Evolutionary conservation across 2,888 invertebrate species (phyloP).

Genomic region (Apodemia hepburni): DNA sequence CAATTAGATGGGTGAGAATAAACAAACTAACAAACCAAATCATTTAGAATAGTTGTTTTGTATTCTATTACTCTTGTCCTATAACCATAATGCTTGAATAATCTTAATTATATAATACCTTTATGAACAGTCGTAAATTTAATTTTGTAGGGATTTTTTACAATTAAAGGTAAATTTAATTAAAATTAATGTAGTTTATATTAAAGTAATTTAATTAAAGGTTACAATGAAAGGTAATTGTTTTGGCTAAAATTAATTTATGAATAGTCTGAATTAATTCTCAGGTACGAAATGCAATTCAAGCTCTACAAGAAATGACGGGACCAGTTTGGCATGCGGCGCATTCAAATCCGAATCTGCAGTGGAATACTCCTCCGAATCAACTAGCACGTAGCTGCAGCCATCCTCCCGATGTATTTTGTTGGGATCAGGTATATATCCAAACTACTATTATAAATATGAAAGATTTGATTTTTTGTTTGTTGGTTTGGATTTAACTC

Average conservation of each 20-base stretch:
- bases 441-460: neutral
- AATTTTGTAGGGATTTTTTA: no score
- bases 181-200: no score
- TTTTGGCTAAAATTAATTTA: neutral
- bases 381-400: slow-evolving; percentile 88
- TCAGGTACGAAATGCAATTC: slow-evolving; percentile 90
- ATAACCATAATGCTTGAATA: no score
- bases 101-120: no score
- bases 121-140: no score
- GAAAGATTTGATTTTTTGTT: no score
- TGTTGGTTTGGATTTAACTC: no score
- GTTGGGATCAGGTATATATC: slow-evolving; percentile 81
- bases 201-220: no score
- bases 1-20: neutral
- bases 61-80: no score
- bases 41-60: no score
- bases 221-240: neutral
- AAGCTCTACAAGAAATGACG: slow-evolving; percentile 90
- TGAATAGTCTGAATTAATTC: neutral
- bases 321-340: slow-evolving; percentile 86
- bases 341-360: slow-evolving; percentile 91
- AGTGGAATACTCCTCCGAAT: slow-evolving; percentile 76
- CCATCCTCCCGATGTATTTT: slow-evolving; percentile 92
- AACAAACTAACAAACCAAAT: no score
- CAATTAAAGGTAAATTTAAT: no score